Percentiles rank a stretch among this genome's conserved stretches.
Evolutionary conservation across 2,797 vertebrate genomes (phyloP).

Genomic region (Halcyon badia): DNA sequence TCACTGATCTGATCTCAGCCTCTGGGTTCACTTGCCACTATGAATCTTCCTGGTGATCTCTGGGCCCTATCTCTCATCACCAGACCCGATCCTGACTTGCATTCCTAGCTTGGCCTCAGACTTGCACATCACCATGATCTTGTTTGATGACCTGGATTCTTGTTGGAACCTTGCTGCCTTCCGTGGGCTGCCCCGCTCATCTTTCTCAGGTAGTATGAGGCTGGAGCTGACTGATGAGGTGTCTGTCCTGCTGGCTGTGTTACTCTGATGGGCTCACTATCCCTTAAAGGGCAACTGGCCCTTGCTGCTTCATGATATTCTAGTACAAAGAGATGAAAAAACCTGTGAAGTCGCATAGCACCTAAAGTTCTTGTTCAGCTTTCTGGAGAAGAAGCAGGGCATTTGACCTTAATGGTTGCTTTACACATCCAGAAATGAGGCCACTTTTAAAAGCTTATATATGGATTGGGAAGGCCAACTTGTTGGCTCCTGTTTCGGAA

Average conservation of each 20-base stretch:
- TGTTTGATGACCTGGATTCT: not conserved
- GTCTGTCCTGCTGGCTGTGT: not conserved
- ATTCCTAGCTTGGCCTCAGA: not conserved
- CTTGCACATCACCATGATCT: not conserved
- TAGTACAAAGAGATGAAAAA: not conserved
- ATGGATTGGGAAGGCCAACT: not conserved
- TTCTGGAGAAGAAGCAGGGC: not conserved
- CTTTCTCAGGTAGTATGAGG: not conserved
- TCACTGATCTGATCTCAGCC: not conserved
- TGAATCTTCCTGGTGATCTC: not conserved
- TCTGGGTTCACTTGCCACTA: rapidly evolving
- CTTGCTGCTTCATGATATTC: not conserved
- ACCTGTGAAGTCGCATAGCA: not conserved
- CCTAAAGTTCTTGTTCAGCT: not conserved
- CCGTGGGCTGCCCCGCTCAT: not conserved
- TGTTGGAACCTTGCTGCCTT: not conserved
- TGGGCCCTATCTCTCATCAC: rapidly evolving
- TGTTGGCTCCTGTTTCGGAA: not conserved
- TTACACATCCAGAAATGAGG: not conserved
- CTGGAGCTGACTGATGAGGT: not conserved
- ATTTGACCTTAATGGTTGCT: not conserved
- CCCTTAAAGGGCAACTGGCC: not conserved
- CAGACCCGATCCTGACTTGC: not conserved
- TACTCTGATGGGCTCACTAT: not conserved
- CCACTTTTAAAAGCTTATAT: not conserved